Evolutionary conservation across 2,797 vertebrate genomes (phyloP).

Genomic region (Alectoris magna): DNA sequence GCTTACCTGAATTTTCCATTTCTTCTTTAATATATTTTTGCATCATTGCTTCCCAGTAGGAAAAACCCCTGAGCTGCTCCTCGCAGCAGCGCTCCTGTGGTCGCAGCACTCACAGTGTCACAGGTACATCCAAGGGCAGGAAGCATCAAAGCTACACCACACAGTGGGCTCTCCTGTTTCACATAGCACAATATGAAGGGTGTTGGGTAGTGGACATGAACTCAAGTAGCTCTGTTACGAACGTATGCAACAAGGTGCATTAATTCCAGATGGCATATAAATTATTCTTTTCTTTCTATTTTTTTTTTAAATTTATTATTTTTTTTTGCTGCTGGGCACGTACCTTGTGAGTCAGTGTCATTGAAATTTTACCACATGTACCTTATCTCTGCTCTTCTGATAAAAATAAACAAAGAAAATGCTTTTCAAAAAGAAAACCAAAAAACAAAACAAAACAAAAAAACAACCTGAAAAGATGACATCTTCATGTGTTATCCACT

Average conservation of each 20-base stretch:
- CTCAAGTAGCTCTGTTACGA: not conserved
- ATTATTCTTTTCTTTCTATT: not conserved
- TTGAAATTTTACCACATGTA: not conserved
- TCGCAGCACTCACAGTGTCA: not conserved
- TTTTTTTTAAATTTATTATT: no score
- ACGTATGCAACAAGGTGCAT: fast-evolving
- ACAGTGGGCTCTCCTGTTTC: not conserved
- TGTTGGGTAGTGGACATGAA: fast-evolving
- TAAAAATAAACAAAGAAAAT: not conserved
- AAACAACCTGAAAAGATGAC: no score
- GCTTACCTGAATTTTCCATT: not conserved
- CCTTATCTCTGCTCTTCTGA: not conserved
- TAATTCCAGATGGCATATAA: no score
- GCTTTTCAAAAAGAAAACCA: not conserved
- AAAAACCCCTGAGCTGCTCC: not conserved
- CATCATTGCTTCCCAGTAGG: not conserved
- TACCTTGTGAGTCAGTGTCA: not conserved
- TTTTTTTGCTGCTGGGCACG: not conserved
- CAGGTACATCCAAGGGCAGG: not conserved
- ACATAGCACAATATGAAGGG: not conserved
- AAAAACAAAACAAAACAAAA: no score
- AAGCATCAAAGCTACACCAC: fast-evolving
- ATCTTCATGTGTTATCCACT: not conserved
- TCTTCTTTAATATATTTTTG: fast-evolving
- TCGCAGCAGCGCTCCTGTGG: not conserved